phyloP scores from a whole-genome alignment of 2,888 invertebrate species.

The Elmis aenea region DNA sequence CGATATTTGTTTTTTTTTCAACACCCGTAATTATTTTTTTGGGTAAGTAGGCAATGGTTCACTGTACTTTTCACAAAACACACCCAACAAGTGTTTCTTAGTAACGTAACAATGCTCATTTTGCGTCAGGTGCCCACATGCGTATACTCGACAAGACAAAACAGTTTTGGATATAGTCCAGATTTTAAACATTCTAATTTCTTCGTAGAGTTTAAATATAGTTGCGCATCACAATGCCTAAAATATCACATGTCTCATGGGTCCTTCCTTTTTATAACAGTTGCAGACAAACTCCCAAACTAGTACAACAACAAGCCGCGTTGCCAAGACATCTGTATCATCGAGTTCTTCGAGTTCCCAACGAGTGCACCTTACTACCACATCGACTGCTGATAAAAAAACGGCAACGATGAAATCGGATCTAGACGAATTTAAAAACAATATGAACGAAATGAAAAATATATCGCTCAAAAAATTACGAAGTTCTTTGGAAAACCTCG shows the following conservation, averaged over 20 bases:
- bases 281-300: slow-evolving; percentile 54
- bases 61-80: too few relatives aligned
- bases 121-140: slow-evolving; percentile 1
- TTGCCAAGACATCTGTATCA: slow-evolving; percentile 34
- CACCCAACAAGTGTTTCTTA: too few relatives aligned
- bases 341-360: slow-evolving; percentile 50
- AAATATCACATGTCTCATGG: slow-evolving; percentile 28
- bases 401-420: slow-evolving; percentile 79
- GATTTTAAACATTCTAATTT: slow-evolving; percentile 5
- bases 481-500: slow-evolving; percentile 74
- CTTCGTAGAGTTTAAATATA: slow-evolving; percentile 22
- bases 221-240: slow-evolving; percentile 24
- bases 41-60: too few relatives aligned
- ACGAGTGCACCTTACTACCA: slow-evolving; percentile 46
- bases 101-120: too few relatives aligned
- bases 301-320: slow-evolving; percentile 53
- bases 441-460: slow-evolving; percentile 84
- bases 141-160: slow-evolving; percentile 4
- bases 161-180: slow-evolving; percentile 15
- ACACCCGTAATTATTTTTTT: too few relatives aligned
- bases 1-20: too few relatives aligned
- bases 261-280: slow-evolving; percentile 27
- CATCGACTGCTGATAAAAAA: slow-evolving; percentile 64
- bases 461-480: slow-evolving; percentile 50
- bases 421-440: slow-evolving; percentile 72